phyloP scores from a whole-genome alignment of 2,888 invertebrate species.

The Microctonus brassicae region DNA sequence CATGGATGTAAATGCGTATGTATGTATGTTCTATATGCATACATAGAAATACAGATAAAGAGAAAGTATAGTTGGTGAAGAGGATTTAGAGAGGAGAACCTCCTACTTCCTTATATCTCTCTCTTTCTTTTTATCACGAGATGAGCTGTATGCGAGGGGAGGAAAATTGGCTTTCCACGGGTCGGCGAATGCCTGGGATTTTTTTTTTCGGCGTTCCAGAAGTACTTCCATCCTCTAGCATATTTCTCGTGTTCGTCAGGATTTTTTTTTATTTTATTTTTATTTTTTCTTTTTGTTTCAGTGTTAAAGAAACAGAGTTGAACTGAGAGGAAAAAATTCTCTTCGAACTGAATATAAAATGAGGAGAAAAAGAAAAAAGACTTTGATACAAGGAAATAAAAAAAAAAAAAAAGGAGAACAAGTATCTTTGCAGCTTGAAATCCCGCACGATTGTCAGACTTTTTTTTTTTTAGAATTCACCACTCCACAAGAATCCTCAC shows the following conservation, averaged over 20 bases:
- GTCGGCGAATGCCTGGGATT: conserved; percentile 13
- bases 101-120: neutral
- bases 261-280: neutral
- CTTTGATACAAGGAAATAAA: neutral
- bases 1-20: neutral
- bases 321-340: neutral
- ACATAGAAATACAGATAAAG: too few species aligned
- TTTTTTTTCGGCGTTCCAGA: neutral
- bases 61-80: neutral
- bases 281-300: too few species aligned
- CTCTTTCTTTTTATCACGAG: neutral
- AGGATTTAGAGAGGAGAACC: neutral
- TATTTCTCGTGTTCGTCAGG: neutral
- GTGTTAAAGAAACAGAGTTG: conserved; percentile 19
- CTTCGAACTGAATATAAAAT: neutral
- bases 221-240: neutral
- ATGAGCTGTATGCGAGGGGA: neutral
- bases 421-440: neutral
- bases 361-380: neutral
- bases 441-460: neutral
- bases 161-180: conserved; percentile 30
- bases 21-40: too few species aligned
- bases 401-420: neutral
- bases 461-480: too few species aligned
- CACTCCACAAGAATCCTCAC: too few species aligned